phyloP scores from a whole-genome alignment of 2,797 vertebrate species.

The Clarias laeviceps region DNA sequence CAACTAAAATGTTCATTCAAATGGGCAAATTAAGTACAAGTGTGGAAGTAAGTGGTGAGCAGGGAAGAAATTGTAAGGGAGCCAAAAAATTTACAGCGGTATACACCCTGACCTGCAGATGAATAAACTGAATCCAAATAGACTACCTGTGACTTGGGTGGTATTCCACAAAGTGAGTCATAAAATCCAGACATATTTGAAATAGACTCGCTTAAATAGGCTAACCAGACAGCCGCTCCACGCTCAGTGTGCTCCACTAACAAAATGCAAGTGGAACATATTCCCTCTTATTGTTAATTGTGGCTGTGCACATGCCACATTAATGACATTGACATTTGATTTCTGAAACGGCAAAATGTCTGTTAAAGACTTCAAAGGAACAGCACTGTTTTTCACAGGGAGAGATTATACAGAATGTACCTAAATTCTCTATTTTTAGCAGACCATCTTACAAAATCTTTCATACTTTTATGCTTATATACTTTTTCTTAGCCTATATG shows the following conservation, averaged over 20 bases:
- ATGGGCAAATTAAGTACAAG: background rate
- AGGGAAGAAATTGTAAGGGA: background rate
- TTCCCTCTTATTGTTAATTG: background rate
- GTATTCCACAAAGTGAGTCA: background rate
- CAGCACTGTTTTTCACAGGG: constrained; percentile 1
- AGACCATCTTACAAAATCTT: no score
- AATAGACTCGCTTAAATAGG: constrained; percentile 2
- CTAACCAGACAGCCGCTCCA: background rate
- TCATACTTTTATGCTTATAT: no score
- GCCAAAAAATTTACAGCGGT: background rate
- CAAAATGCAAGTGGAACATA: background rate
- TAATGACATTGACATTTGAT: background rate
- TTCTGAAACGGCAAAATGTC: background rate
- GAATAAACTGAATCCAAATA: background rate
- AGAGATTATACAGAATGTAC: background rate
- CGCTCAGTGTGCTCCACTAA: background rate
- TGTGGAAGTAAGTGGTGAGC: background rate
- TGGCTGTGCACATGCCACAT: background rate
- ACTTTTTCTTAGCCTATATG: no score
- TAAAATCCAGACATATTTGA: background rate
- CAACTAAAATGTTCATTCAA: background rate
- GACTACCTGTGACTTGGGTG: constrained; percentile 5
- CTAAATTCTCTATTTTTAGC: no score
- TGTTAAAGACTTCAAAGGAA: background rate
- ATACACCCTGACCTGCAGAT: background rate